Percentiles rank a stretch among this genome's conserved stretches.
Evolutionary conservation across 2,888 invertebrate genomes (phyloP).

Genomic region (Esperia sulphurella): DNA sequence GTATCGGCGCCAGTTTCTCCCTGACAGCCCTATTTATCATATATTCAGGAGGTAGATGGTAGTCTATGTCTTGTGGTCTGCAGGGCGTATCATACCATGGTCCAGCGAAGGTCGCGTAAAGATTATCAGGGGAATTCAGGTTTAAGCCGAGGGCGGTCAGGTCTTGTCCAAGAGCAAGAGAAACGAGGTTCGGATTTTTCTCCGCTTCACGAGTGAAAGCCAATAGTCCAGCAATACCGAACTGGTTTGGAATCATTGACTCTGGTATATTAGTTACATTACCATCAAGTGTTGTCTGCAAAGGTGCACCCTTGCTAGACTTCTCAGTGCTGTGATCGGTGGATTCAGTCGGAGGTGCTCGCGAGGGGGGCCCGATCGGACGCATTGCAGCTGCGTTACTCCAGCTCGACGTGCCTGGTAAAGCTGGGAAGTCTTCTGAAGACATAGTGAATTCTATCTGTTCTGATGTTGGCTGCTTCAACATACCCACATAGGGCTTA

Average conservation of each 20-base stretch:
- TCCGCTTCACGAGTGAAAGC: constrained; percentile 99
- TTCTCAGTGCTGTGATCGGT: constrained; percentile 60
- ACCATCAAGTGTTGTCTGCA: constrained; percentile 97
- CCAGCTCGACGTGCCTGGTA: constrained; percentile 93
- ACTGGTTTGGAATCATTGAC: constrained; percentile 99
- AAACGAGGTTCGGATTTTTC: constrained; percentile 97
- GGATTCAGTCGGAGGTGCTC: constrained; percentile 34
- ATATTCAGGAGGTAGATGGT: constrained; percentile 98
- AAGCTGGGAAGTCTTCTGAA: constrained; percentile 99
- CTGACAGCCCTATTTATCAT: constrained; percentile 97
- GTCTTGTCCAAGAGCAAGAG: constrained; percentile 98
- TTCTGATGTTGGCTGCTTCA: constrained; percentile 95
- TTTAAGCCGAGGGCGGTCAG: constrained; percentile 98
- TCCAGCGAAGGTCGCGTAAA: constrained; percentile 98
- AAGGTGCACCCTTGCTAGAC: constrained; percentile 84
- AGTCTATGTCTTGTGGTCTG: constrained; percentile 99
- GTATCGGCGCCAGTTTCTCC: constrained; percentile 96
- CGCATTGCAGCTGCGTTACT: constrained; percentile 58
- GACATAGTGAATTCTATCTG: constrained; percentile 98
- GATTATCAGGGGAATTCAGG: constrained; percentile 97
- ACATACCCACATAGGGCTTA: constrained; percentile 97
- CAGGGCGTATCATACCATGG: constrained; percentile 99
- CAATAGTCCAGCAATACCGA: constrained; percentile 98
- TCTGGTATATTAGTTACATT: constrained; percentile 99
- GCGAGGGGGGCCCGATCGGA: constrained; percentile 27